Percentiles rank a stretch among this genome's conserved stretches.
These are phyloP conservation scores for Channallabes apus DNA, from an alignment of 2,797 vertebrate species.

Conservation along the genomic window DNA sequence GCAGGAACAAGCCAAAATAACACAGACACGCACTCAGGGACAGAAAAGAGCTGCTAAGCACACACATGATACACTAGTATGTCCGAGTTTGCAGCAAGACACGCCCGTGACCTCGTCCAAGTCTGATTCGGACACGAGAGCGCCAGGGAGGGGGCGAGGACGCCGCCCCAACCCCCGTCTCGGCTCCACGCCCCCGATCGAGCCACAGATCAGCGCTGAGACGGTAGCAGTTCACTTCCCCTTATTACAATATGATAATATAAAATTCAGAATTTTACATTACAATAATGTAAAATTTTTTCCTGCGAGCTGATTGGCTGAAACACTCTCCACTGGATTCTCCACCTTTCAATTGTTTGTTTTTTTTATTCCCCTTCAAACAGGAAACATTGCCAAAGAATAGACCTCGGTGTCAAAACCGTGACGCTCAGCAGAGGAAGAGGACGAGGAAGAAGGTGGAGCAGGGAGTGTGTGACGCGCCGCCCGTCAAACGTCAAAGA, in stretches of 20 bases:
- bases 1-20: background rate
- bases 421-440: conserved; percentile 2
- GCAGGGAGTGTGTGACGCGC: background rate
- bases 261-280: background rate
- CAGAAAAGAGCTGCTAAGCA: background rate
- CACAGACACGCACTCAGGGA: background rate
- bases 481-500: conserved; percentile 33
- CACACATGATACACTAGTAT: conserved; percentile 21
- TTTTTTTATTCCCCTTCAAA: background rate
- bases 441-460: background rate
- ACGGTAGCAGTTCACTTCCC: background rate
- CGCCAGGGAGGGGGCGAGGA: conserved; percentile 7
- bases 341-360: background rate
- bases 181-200: conserved; percentile 4
- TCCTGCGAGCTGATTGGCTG: background rate
- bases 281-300: no score
- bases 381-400: conserved; percentile 10
- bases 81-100: background rate
- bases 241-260: background rate
- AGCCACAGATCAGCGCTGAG: background rate
- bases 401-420: background rate
- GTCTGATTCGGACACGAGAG: background rate
- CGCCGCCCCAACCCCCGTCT: background rate
- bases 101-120: background rate
- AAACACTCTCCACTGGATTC: background rate